Percentiles rank a stretch among this genome's conserved stretches.
Evolutionary conservation across 2,797 vertebrate genomes (phyloP).

Genomic region (Microhierax caerulescens): DNA sequence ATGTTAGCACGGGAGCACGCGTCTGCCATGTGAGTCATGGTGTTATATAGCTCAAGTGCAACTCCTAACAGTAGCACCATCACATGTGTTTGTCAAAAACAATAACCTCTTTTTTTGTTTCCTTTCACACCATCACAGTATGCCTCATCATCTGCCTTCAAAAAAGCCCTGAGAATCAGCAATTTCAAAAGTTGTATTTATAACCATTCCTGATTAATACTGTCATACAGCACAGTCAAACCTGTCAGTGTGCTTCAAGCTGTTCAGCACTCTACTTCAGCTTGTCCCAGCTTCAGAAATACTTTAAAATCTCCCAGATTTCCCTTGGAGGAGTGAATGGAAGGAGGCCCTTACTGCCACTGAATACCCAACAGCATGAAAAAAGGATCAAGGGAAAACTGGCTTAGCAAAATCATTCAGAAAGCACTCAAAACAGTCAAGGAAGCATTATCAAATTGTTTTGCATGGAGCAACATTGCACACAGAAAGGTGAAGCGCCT

Average conservation of each 20-base stretch:
- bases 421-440: not conserved
- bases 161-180: not conserved
- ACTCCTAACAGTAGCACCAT: not conserved
- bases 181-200: not conserved
- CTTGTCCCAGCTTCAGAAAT: not conserved
- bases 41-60: not conserved
- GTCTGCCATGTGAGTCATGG: not conserved
- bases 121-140: not conserved
- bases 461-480: not conserved
- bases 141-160: not conserved
- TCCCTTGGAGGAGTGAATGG: not conserved
- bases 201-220: not conserved
- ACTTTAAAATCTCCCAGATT: not conserved
- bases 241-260: not conserved
- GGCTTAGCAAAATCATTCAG: not conserved
- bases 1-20: fast-evolving
- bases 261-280: not conserved
- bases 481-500: not conserved
- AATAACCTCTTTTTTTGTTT: not conserved
- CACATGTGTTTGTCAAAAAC: not conserved
- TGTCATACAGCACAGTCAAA: not conserved
- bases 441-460: not conserved
- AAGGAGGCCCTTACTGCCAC: not conserved
- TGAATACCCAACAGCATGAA: not conserved
- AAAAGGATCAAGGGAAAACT: not conserved